Evolutionary conservation across 1,140 invertebrate species (phyloP), one percentile per base, ranked within the genome.

Genomic region (Diabrotica virgifera): DNA sequence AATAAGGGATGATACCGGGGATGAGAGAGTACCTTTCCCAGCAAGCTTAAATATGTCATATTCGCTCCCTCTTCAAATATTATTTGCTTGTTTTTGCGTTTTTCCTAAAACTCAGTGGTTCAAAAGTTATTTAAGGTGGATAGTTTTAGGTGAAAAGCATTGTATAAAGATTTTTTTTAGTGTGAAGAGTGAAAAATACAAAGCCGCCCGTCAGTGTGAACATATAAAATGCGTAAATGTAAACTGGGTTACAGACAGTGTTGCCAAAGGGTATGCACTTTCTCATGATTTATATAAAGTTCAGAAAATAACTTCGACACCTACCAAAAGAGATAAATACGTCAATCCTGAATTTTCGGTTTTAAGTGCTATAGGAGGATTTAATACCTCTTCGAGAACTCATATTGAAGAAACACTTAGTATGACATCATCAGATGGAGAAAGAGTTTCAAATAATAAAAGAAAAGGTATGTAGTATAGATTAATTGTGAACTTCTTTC

Each of bases 191-290:
- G 87, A 92, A 11, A 97, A 97, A 76, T 89, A 90, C 74, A 89
- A 88, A 70, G 90, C 87, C 70, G 94, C 93, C 0, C 77, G 86
- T 55, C 70, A 85, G 87, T 69, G 92, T 88, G 79, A 85, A 86
- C 63, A 90, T 92, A 70, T 85, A 86, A 38, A 90, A 89, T 76
- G 84, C 94, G 0, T 82, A 79, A 58, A 83, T 86, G 46, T 70
- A 0, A 80, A 88, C 11, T 97, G 94, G 94, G 80, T 96, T 38
- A 85, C 84, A 65, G 89, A 94, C 24, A 93, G 90, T 54, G 80
- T 90, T 0, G 80, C 85, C 52, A 84, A 84, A 36, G 91, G 92
- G 0, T 90, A 87, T 68, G 88, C 91, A 10, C 73, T 93, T 38
- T 86, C 90, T 10, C 83, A 88, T 60, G 80, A 83, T 6, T 76